Base-by-base conservation (phyloP, 2,888 invertebrate species). In the Fissipunctia ypsillon region DNA sequence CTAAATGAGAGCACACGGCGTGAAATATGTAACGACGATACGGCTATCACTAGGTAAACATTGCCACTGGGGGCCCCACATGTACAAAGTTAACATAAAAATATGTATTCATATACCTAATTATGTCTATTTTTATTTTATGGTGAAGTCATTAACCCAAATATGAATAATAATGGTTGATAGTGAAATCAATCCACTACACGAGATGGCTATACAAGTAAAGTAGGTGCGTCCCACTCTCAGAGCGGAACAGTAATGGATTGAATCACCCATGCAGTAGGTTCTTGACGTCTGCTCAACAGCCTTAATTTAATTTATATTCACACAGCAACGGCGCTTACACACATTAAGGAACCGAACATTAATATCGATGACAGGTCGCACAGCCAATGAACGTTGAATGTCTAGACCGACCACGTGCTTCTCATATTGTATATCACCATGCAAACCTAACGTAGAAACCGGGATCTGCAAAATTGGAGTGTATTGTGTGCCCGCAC, bases 271-370 rank as follows among this genome's bases (percentile, higher is more conserved):
- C 78, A 71, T 78, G 78, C 71, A 69, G 76, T 83, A 83, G 86
- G 84, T 87, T 88, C 87, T 88, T 86, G 88, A 84, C 81, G 84
- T 87, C 85, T 87, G 87, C 86, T 89, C 88, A 87, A 89, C 88
- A 90, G 87, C 88, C 87, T 87, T 92, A 89, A 91, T 93, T 87
- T 92, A 89, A 91, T 93, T 94, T 89, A 92, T 92, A 94, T 94
- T 93, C 94, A 93, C 87, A 83, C 87, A 87, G 88, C 90, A 87
- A 82, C 90, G 81, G 81, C 84, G 84, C 83, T 85, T 80, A 83
- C 87, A 86, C 87, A 88, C 90, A 90, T 90, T 31, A 92, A 89
- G 90, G 90, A 85, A 87, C 90, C 91, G 90, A 88, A 90, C 89
- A 87, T 85, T 90, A 92, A 88, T 93, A 91, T 91, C 90, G 89